A percentile compares a stretch with the other conserved stretches of the same genome.
phyloP scores from a whole-genome alignment of 1,140 invertebrate genomes.

The Bombus fervidus region DNA sequence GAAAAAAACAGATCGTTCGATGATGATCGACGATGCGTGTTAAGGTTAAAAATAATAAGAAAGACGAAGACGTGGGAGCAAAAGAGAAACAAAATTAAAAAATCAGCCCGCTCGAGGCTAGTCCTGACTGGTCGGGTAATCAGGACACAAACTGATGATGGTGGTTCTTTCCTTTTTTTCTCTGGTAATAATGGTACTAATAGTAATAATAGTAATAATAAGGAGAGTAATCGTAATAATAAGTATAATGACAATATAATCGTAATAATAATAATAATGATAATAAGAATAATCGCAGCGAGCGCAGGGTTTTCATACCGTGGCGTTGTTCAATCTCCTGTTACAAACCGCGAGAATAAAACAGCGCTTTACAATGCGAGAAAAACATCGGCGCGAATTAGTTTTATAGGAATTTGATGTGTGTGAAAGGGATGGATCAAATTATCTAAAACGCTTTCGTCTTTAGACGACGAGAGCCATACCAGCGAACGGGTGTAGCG shows the following conservation, averaged over 20 bases:
- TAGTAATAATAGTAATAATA: conserved; percentile 73
- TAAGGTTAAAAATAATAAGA: background rate
- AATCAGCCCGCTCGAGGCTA: conserved; percentile 53
- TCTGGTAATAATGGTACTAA: conserved; percentile 71
- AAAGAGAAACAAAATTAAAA: background rate
- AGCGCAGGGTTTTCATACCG: conserved; percentile 69
- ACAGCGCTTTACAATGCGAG: conserved; percentile 34
- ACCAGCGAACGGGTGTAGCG: conserved; percentile 16
- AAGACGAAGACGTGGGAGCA: background rate
- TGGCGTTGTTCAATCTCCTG: conserved; percentile 38
- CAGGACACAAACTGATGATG: conserved; percentile 47
- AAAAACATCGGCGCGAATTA: conserved; percentile 34
- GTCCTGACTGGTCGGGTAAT: conserved; percentile 34
- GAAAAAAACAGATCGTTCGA: background rate
- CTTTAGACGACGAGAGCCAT: conserved; percentile 4
- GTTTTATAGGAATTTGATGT: background rate
- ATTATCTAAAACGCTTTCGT: conserved; percentile 38
- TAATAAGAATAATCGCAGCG: conserved; percentile 73
- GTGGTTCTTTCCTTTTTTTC: conserved; percentile 10
- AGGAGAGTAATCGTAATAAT: conserved; percentile 69
- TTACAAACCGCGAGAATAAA: conserved; percentile 18
- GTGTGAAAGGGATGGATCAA: background rate
- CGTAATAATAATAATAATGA: conserved; percentile 63
- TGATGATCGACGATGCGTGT: background rate
- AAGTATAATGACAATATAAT: conserved; percentile 66